A percentile compares a stretch with the other conserved stretches of the same genome.
phyloP scores from a whole-genome alignment of 1,140 invertebrate genomes.

The Trigoniulus corallinus region DNA sequence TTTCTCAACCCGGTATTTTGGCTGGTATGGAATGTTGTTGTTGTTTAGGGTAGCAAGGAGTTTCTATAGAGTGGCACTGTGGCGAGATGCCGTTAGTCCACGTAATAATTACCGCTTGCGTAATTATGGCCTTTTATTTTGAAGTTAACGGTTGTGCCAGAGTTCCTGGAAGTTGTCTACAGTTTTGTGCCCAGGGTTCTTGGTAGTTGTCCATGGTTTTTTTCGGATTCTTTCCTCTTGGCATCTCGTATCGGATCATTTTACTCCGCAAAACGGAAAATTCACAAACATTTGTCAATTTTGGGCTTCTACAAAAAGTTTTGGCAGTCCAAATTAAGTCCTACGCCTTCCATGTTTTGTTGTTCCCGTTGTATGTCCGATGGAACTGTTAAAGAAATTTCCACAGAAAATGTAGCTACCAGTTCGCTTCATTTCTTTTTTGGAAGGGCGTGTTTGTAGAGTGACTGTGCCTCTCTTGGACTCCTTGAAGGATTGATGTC shows the following conservation, averaged over 20 bases:
- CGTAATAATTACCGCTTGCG: neutral
- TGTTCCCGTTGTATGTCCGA: neutral
- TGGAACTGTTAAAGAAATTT: neutral
- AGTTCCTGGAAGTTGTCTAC: constrained; percentile 15
- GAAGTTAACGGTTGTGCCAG: constrained; percentile 3
- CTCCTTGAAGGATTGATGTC: no score
- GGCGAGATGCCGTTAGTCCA: neutral
- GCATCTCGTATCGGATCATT: no score
- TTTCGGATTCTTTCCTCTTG: no score
- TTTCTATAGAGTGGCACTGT: neutral
- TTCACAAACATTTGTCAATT: no score
- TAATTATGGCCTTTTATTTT: no score
- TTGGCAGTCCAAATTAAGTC: no score
- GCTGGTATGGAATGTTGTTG: constrained; percentile 45
- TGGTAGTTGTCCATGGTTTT: neutral
- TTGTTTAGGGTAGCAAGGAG: neutral
- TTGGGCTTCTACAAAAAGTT: no score
- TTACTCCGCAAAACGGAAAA: no score
- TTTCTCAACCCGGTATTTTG: constrained; percentile 82
- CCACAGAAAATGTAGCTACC: neutral
- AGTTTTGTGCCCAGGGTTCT: constrained; percentile 11
- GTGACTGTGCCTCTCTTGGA: neutral
- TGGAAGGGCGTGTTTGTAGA: neutral
- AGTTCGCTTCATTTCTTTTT: neutral
- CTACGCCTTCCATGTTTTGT: no score